A percentile compares a stretch with the other conserved stretches of the same genome.
phyloP scores from a whole-genome alignment of 2,797 vertebrate species.

The Melanotaenia parkinsoni region DNA sequence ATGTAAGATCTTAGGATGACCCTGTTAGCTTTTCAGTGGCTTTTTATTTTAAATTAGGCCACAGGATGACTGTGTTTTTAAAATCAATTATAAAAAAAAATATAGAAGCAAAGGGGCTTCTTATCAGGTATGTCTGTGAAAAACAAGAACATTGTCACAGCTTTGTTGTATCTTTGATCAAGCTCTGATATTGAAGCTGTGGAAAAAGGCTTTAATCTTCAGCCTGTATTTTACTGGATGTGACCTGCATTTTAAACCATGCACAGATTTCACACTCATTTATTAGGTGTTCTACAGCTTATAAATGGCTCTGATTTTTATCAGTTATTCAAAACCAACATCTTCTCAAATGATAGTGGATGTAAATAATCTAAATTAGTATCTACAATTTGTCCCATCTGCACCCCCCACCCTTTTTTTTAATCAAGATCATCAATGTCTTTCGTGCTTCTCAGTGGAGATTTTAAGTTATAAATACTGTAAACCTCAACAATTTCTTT shows the following conservation, averaged over 20 bases:
- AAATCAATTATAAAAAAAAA: background rate
- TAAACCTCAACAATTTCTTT: background rate
- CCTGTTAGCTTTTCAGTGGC: background rate
- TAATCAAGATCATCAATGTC: background rate
- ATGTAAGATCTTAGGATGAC: background rate
- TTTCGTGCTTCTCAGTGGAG: background rate
- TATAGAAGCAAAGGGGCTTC: background rate
- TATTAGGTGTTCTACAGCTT: background rate
- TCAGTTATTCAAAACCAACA: constrained; percentile 2
- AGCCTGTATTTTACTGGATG: background rate
- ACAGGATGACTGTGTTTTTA: background rate
- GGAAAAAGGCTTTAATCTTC: background rate
- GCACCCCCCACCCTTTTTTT: no score
- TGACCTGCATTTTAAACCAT: background rate
- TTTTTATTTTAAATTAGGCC: background rate
- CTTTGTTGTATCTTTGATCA: background rate
- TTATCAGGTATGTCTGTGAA: background rate
- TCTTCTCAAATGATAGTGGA: background rate
- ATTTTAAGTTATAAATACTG: background rate
- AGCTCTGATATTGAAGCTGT: background rate
- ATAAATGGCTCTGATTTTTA: background rate
- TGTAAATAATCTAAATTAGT: background rate
- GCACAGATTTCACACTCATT: background rate
- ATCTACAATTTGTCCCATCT: no score
- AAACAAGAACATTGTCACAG: constrained; percentile 2